Evolutionary conservation across 2,888 invertebrate genomes (phyloP).

Genomic region (Altica lythri): DNA sequence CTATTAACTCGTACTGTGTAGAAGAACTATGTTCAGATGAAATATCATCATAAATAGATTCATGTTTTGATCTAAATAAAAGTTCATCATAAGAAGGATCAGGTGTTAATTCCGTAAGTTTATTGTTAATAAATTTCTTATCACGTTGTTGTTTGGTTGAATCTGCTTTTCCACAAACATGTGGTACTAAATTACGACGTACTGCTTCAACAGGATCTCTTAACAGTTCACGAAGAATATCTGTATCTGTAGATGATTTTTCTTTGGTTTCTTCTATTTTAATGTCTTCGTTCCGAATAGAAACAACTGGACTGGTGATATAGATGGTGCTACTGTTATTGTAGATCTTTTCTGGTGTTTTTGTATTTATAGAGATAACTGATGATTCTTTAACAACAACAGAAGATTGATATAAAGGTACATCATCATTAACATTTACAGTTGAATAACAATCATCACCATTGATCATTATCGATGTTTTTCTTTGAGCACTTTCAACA

Average conservation of each 20-base stretch:
- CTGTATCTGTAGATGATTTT: slow-evolving; percentile 27
- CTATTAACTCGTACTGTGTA: slow-evolving; percentile 77
- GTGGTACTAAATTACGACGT: slow-evolving; percentile 73
- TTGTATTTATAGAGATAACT: slow-evolving; percentile 33
- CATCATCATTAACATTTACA: slow-evolving; percentile 71
- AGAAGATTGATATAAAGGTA: slow-evolving; percentile 73
- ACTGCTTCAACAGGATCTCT: slow-evolving; percentile 79
- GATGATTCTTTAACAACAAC: slow-evolving; percentile 69
- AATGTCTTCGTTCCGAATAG: slow-evolving; percentile 23
- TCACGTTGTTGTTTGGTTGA: slow-evolving; percentile 55
- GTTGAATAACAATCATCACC: slow-evolving; percentile 77
- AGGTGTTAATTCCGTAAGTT: slow-evolving; percentile 46
- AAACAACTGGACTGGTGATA: slow-evolving; percentile 52
- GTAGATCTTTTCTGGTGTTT: slow-evolving; percentile 38
- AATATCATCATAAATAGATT: slow-evolving; percentile 55
- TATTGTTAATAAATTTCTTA: slow-evolving; percentile 55
- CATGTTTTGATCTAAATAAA: slow-evolving; percentile 62
- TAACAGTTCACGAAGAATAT: slow-evolving; percentile 62
- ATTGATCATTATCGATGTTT: slow-evolving; percentile 74
- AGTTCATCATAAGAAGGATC: slow-evolving; percentile 63
- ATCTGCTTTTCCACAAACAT: slow-evolving; percentile 71
- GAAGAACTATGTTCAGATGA: slow-evolving; percentile 62
- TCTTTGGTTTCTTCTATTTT: slow-evolving; percentile 30
- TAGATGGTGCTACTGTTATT: slow-evolving; percentile 55
- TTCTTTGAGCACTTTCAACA: slow-evolving; percentile 56